phyloP scores from a whole-genome alignment of 1,140 invertebrate species.

The Adoxophyes honmai region DNA sequence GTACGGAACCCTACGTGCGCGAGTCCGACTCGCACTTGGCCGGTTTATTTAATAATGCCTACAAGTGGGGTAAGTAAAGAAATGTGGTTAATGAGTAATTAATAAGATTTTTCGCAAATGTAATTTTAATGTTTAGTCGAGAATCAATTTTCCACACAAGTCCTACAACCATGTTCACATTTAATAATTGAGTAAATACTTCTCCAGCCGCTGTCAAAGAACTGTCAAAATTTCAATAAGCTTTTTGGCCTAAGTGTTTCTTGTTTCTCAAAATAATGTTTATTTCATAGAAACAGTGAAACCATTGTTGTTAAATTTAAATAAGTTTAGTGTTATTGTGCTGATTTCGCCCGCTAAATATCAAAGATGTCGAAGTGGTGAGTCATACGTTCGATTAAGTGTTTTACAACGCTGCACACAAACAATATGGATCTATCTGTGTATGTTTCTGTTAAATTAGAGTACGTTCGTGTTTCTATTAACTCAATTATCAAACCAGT shows the following conservation, averaged over 20 bases:
- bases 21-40: too few relatives aligned
- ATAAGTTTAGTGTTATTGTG: neutral
- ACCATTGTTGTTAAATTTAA: neutral
- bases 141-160: too few relatives aligned
- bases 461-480: neutral
- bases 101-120: too few relatives aligned
- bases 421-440: slow-evolving; percentile 5
- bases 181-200: neutral
- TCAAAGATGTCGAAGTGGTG: slow-evolving; percentile 64
- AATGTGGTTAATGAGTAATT: too few relatives aligned
- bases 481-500: neutral
- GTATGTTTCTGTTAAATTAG: neutral
- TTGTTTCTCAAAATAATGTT: slow-evolving; percentile 6
- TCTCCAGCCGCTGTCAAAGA: neutral
- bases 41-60: too few relatives aligned
- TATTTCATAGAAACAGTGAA: neutral
- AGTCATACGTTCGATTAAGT: slow-evolving; percentile 24
- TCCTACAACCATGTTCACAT: neutral
- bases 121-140: too few relatives aligned
- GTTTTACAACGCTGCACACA: neutral
- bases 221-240: slow-evolving; percentile 1
- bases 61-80: too few relatives aligned
- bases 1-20: too few relatives aligned
- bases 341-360: neutral
- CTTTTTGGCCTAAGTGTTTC: slow-evolving; percentile 2